Evolutionary conservation across 2,113 vertebrate genomes (phyloP).

Genomic region (Gobio gobio): DNA sequence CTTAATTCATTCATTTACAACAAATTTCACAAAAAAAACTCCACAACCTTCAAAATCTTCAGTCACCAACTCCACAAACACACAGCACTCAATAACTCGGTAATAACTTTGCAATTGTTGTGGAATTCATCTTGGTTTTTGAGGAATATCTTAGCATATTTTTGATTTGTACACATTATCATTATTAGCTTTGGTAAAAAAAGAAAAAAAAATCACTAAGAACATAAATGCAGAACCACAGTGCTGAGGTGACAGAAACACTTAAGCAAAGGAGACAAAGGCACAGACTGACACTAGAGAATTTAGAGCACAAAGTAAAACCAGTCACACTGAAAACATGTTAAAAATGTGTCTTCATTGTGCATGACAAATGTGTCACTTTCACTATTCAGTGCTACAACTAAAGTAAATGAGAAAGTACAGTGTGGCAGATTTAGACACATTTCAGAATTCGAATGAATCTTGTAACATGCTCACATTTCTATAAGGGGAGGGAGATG

Average conservation of each 20-base stretch:
- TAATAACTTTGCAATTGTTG: not conserved
- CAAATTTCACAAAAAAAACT: not conserved
- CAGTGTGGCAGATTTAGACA: not conserved
- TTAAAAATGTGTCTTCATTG: not conserved
- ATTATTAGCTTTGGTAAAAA: not conserved
- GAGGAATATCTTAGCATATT: not conserved
- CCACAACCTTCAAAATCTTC: not conserved
- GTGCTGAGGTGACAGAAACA: not conserved
- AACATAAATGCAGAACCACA: not conserved
- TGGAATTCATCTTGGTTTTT: not conserved
- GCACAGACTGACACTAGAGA: not conserved
- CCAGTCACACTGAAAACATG: not conserved
- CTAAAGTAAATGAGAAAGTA: not conserved
- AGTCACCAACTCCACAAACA: not conserved
- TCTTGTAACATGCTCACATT: slow-evolving; percentile 24
- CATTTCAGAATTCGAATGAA: slow-evolving; percentile 26
- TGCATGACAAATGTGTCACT: not conserved
- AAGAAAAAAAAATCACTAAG: not conserved
- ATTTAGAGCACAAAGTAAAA: not conserved
- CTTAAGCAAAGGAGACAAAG: not conserved
- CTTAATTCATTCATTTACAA: not conserved
- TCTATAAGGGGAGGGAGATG: slow-evolving; percentile 26
- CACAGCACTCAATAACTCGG: not conserved
- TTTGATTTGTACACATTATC: not conserved
- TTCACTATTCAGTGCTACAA: not conserved